phyloP scores from a whole-genome alignment of 2,797 vertebrate species.

The Acanthurus tractus region DNA sequence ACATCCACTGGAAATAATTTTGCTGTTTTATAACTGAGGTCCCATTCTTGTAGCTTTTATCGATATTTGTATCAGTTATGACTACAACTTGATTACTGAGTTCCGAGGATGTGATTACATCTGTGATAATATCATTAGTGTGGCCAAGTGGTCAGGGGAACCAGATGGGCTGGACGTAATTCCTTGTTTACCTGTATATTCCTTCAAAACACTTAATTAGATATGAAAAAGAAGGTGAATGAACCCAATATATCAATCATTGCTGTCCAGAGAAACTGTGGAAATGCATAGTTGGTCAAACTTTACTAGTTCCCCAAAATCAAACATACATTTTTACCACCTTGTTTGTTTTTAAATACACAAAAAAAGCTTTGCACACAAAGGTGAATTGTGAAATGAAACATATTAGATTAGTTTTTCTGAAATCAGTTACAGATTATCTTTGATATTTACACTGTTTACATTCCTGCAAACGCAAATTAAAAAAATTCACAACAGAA shows the following conservation, averaged over 20 bases:
- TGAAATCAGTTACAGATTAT: too few species aligned
- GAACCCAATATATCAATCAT: too few species aligned
- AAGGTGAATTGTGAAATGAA: background rate
- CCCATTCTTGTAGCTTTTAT: slow-evolving; percentile 18
- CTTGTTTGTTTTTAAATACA: too few species aligned
- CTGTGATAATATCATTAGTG: background rate
- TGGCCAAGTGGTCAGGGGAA: background rate
- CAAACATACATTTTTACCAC: too few species aligned
- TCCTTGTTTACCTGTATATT: background rate
- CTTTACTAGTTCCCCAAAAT: too few species aligned
- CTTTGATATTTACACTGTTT: too few species aligned
- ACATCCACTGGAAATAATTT: slow-evolving; percentile 11
- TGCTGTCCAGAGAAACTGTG: background rate
- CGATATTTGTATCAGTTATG: background rate
- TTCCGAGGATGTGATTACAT: slow-evolving; percentile 22
- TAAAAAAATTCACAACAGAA: too few species aligned
- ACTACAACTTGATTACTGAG: background rate
- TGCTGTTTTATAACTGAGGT: slow-evolving; percentile 8
- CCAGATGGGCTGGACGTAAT: background rate
- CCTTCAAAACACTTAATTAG: background rate
- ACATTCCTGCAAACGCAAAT: too few species aligned
- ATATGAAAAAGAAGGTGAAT: background rate
- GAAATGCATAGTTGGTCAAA: background rate
- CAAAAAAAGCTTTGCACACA: background rate
- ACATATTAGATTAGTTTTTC: too few species aligned